These are phyloP conservation scores for Glareola pratincola DNA, from an alignment of 2,113 vertebrate species.

Conservation along the genomic window DNA sequence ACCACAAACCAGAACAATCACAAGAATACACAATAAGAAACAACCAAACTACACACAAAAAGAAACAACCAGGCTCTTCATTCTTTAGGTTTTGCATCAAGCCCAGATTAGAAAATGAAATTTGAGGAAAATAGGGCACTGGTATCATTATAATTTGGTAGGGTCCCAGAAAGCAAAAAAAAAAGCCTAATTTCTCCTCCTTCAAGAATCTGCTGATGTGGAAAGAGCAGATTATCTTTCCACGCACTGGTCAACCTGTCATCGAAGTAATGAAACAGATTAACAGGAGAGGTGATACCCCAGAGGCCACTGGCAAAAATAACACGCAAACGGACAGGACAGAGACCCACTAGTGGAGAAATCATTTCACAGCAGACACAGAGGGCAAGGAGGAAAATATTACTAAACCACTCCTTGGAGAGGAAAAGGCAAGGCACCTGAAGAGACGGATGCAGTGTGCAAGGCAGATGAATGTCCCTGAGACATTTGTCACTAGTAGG, in stretches of 20 bases:
- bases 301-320: background rate
- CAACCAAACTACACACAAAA: background rate
- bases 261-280: background rate
- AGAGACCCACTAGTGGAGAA: background rate
- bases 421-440: background rate
- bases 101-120: background rate
- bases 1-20: background rate
- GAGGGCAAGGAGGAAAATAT: background rate
- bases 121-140: background rate
- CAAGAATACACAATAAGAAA: background rate
- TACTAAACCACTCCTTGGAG: background rate
- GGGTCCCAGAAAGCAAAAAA: background rate
- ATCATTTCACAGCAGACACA: background rate
- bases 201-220: background rate
- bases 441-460: background rate
- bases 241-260: background rate
- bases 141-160: background rate
- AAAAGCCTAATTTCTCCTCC: background rate
- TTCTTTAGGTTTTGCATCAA: background rate
- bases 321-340: background rate
- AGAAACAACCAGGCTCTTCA: background rate
- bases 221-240: background rate
- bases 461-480: background rate
- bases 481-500: conserved; percentile 46
- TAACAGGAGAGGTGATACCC: background rate